Percentiles rank a stretch among this genome's conserved stretches.
These are phyloP conservation scores for Pyrocoelia pectoralis DNA, from an alignment of 2,888 invertebrate genomes.

Conservation along the genomic window DNA sequence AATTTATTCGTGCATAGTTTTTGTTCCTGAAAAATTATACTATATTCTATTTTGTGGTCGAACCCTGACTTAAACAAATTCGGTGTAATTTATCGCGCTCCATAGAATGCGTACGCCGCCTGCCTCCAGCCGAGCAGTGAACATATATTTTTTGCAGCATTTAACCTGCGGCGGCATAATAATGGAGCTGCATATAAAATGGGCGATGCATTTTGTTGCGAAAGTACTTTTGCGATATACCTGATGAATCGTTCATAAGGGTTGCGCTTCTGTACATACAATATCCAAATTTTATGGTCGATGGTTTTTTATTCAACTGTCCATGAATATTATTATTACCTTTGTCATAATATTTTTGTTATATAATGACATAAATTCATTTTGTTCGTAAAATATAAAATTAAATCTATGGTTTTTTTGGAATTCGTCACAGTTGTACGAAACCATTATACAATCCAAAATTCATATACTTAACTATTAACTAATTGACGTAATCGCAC, in stretches of 20 bases:
- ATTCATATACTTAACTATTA: too few species aligned
- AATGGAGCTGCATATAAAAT: slow-evolving; percentile 53
- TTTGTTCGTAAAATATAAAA: too few species aligned
- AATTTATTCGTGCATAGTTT: neutral
- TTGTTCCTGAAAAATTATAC: slow-evolving; percentile 9
- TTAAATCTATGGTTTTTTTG: too few species aligned
- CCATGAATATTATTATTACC: neutral
- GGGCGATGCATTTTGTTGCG: slow-evolving; percentile 24
- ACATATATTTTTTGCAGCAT: slow-evolving; percentile 55
- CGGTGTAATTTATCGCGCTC: slow-evolving; percentile 46
- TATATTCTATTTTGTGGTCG: slow-evolving; percentile 13
- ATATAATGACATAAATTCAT: too few species aligned
- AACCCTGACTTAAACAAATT: slow-evolving; percentile 43
- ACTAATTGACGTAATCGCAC: too few species aligned
- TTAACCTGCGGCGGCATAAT: slow-evolving; percentile 56
- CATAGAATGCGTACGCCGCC: slow-evolving; percentile 53
- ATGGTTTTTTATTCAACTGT: neutral
- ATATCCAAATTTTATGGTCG: slow-evolving; percentile 5
- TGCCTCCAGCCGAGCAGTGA: slow-evolving; percentile 56
- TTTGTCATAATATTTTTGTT: neutral
- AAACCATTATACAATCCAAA: too few species aligned
- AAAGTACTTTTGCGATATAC: slow-evolving; percentile 27
- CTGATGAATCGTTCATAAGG: slow-evolving; percentile 27
- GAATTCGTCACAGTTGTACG: too few species aligned
- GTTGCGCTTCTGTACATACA: slow-evolving; percentile 5